These are phyloP conservation scores for Eristalinus aeneus DNA, from an alignment of 2,888 invertebrate species.

Conservation along the genomic window DNA sequence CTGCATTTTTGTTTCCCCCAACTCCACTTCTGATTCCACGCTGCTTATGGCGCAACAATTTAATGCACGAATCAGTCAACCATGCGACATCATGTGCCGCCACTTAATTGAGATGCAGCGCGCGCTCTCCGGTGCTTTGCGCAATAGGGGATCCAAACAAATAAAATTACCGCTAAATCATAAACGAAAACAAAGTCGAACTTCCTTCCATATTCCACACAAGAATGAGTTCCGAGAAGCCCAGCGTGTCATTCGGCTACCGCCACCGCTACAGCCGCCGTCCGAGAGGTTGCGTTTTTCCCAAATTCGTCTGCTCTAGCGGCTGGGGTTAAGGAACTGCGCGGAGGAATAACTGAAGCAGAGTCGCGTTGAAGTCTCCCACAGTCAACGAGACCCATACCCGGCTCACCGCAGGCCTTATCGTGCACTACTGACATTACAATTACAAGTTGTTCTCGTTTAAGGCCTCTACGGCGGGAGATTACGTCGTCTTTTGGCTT, in stretches of 20 bases:
- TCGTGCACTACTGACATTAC: conserved; percentile 13
- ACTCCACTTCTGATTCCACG: neutral
- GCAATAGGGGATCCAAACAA: neutral
- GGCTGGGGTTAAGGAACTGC: conserved; percentile 28
- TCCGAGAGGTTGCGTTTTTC: neutral
- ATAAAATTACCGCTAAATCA: conserved; percentile 42
- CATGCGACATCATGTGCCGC: neutral
- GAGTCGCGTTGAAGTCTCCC: neutral
- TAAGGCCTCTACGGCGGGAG: neutral
- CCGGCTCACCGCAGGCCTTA: neutral
- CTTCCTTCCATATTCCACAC: neutral
- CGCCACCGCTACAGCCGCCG: neutral
- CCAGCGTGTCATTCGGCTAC: neutral
- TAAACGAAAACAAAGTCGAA: neutral
- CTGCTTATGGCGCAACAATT: neutral
- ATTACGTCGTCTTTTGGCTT: neutral
- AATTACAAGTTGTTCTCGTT: conserved; percentile 27
- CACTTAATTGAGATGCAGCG: conserved; percentile 11
- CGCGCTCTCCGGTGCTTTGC: conserved; percentile 3
- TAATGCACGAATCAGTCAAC: neutral
- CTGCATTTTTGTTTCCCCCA: neutral
- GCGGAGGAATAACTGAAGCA: conserved; percentile 2
- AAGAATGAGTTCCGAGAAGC: neutral
- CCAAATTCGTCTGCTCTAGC: neutral
- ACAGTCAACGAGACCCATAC: neutral